Percentiles rank a stretch among this genome's conserved stretches.
Evolutionary conservation across 2,888 invertebrate genomes (phyloP).

Genomic region (Lepidonotus clava): DNA sequence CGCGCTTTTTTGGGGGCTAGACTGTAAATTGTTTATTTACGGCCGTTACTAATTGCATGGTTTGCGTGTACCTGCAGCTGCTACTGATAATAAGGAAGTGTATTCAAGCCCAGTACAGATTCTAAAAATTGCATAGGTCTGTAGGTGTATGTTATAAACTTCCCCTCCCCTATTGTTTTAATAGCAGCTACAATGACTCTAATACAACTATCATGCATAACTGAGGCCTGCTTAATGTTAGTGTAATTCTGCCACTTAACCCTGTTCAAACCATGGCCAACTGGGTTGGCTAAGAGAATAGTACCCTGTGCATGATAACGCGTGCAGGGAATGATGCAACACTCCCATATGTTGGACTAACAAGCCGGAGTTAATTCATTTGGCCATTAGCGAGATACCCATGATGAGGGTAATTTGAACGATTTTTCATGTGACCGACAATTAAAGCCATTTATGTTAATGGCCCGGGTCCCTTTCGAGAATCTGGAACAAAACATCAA

Average conservation of each 20-base stretch:
- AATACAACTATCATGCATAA: too few species aligned
- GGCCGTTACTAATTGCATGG: too few species aligned
- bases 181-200: too few species aligned
- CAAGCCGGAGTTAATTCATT: constrained; percentile 19
- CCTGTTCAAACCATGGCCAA: background rate
- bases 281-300: background rate
- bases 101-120: too few species aligned
- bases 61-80: too few species aligned
- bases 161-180: too few species aligned
- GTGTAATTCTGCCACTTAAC: background rate
- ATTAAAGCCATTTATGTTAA: constrained; percentile 34
- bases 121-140: too few species aligned
- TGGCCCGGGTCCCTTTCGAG: background rate
- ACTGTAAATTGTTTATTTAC: too few species aligned
- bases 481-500: background rate
- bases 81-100: too few species aligned
- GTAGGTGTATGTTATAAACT: too few species aligned
- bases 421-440: constrained; percentile 2
- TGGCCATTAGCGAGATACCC: constrained; percentile 4
- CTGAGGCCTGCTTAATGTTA: background rate
- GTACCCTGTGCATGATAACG: background rate
- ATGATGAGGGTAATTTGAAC: constrained; percentile 46
- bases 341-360: background rate
- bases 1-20: too few species aligned
- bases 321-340: background rate